A percentile compares a stretch with the other conserved stretches of the same genome.
These are phyloP conservation scores for Falco rusticolus DNA, from an alignment of 2,797 vertebrate species.

Conservation along the genomic window DNA sequence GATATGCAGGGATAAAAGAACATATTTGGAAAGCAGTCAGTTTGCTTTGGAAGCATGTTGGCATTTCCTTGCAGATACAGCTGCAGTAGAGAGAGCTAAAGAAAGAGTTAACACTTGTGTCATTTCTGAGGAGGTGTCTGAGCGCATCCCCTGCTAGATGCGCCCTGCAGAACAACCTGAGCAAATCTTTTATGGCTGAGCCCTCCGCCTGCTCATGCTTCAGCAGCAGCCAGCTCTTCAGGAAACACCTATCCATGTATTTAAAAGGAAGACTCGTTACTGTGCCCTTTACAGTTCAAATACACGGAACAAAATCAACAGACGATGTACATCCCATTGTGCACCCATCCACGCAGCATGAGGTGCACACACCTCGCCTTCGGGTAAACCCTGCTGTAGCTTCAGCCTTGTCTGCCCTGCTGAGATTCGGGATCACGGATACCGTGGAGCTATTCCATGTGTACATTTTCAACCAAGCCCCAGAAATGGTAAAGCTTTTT, in stretches of 20 bases:
- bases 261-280: not conserved
- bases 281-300: not conserved
- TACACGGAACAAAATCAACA: not conserved
- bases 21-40: not conserved
- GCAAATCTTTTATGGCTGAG: not conserved
- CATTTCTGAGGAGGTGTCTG: not conserved
- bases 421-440: not conserved
- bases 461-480: not conserved
- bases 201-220: not conserved
- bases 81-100: not conserved
- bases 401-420: not conserved
- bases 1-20: not conserved
- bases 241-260: not conserved
- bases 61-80: not conserved
- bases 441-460: accelerated
- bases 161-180: not conserved
- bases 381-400: not conserved
- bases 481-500: not conserved
- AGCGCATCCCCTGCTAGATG: not conserved
- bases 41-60: not conserved
- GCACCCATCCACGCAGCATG: too few relatives aligned
- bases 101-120: conserved; percentile 13
- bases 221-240: not conserved
- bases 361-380: not conserved
- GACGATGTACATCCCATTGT: not conserved